Base-by-base conservation (phyloP, 2,113 vertebrate genomes). In the Lophius piscatorius region DNA sequence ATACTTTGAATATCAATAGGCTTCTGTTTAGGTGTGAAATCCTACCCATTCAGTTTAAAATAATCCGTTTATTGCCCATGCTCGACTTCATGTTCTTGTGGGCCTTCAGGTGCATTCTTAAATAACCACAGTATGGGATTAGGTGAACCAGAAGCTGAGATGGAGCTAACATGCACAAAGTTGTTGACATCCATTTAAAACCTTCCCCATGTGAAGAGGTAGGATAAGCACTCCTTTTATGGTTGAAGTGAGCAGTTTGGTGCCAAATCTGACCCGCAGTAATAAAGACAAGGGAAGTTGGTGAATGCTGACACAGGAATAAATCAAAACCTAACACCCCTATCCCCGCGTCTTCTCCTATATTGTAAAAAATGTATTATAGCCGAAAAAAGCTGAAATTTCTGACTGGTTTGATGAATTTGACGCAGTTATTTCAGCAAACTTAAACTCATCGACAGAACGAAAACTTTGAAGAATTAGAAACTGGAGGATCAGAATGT, bases 371-470 rank as follows among this genome's bases (percentile, higher is more conserved):
- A 65, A 33, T 59, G 70, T 68, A 87, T 75, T 74, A 74, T 65
- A 75, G 55, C 66, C 55, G 36, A 31, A 26, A 42, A 45, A 78
- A 76, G 77, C 74, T 34, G 40, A 58, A 48, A 47, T 67, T 85
- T 73, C 64, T 62, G 21, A 57, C 70, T 44, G 18, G 62, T 41
- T 79, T 68, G 63, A 62, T 60, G 57, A 74, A 54, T 66, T 63
- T 85, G 80, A 90, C 65, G 65, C 69, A 85, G 29, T 90, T 82
- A 80, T 78, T 88, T 92, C 78, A 82, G 74, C 75, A 86, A 89
- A 83, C 83, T 85, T 91, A 88, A 87, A 84, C 36, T 59, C 75
- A 76, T 90, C 89, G 85, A 81, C 74, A 28, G 34, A 59, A 82
- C 33, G 63, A 88, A 80, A 74, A 66, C 66, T 72, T 71, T 39